Evolutionary conservation across 2,113 vertebrate genomes (phyloP), one percentile per base, ranked within the genome.

Genomic region (Pelobates fuscus): DNA sequence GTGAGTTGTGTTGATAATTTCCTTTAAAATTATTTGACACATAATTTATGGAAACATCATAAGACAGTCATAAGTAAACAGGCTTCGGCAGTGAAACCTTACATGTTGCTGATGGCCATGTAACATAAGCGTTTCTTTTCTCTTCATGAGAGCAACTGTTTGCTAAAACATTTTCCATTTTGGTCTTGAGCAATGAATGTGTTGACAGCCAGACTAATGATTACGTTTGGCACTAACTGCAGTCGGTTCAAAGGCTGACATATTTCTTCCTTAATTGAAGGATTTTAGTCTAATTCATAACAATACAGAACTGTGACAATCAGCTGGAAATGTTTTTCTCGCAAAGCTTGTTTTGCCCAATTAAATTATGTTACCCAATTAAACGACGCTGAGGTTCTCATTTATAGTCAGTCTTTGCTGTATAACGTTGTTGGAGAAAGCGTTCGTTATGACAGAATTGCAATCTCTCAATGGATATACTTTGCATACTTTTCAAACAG

Each of bases 121-220:
- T 66, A 74, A 74, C 71, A 66, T 66, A 66, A 74, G 71, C 54
- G 12, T 74, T 57, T 65, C 61, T 18, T 49, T 18, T 66, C 30
- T 32, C 30, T 66, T 21, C 44, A 54, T 26, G 49, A 25, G 29
- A 74, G 62, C 71, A 66, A 37, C 71, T 66, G 71, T 29, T 54
- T 54, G 41, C 71, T 74, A 58, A 66, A 74, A 74, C 49, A 74
- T 74, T 74, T 74, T 74, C 71, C 71, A 74, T 74, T 65, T 74
- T 26, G 71, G 61, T 57, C 61, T 57, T 44, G 15, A 66, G 62
- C 20, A 74, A 29, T 65, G 23, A 66, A 44, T 41, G 46, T 66
- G 71, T 66, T 74, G 71, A 74, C 71, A 74, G 71, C 25, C 25
- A 44, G 71, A 74, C 62, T 43, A 57, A 66, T 43, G 21, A 66